phyloP scores from a whole-genome alignment of 2,797 vertebrate species.

The Xiphorhynchus erythropygius region DNA sequence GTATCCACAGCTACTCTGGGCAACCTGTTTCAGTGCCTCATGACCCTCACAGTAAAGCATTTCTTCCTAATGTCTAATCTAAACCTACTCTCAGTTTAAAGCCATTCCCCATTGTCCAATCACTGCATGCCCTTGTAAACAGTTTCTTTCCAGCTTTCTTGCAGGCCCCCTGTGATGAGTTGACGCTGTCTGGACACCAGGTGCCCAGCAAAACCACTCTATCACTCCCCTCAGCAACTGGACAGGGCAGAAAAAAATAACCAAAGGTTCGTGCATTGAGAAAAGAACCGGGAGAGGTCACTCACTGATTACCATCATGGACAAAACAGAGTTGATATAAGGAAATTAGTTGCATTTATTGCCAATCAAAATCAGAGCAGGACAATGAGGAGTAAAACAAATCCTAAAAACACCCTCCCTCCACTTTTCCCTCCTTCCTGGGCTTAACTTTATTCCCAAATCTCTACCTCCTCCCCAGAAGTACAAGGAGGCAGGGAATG shows the following conservation, averaged over 20 bases:
- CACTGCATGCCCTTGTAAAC: not conserved
- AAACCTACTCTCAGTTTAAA: not conserved
- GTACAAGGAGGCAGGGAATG: not conserved
- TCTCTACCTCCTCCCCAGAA: not conserved
- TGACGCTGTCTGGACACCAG: not conserved
- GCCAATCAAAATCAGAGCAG: not conserved
- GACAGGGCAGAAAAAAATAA: not conserved
- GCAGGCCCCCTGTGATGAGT: no score
- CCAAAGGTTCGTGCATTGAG: not conserved
- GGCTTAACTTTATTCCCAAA: not conserved
- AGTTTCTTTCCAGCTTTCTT: not conserved
- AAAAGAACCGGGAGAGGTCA: not conserved
- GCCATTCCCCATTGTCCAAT: not conserved
- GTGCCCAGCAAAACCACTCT: not conserved
- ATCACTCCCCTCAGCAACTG: not conserved
- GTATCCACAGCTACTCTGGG: not conserved
- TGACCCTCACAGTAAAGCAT: not conserved
- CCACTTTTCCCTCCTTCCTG: not conserved
- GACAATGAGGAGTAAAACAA: not conserved
- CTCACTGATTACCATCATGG: not conserved
- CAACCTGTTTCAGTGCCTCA: not conserved
- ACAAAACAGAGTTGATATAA: not conserved
- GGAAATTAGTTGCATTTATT: not conserved
- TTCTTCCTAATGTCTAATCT: not conserved
- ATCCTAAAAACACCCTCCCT: not conserved